Evolutionary conservation across 2,113 vertebrate species (phyloP), one percentile per base, ranked within the genome.

Genomic region (Cettia cetti): DNA sequence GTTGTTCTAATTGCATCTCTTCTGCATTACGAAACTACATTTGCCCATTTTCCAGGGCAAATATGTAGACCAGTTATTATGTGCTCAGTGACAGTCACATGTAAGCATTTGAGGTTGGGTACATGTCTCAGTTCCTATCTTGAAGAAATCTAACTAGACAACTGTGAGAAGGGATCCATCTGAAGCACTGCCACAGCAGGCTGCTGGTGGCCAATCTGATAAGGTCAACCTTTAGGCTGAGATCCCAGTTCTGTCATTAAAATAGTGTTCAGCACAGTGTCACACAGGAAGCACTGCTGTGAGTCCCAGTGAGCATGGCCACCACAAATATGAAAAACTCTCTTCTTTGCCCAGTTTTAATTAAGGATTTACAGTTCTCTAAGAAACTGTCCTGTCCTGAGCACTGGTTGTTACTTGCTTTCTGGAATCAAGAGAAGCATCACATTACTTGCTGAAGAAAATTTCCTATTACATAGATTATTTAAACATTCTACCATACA

Each of bases 221-320:
- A 2, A 92, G 61, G 7, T 11, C 52, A 68, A 0, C 4, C 21
- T 82, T 49, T 8, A 6, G 71, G 24, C 2, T 53, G 80, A 60
- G 30, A 24, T 93, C 35, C 18, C 33, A n/a, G 0, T 26, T 86
- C n/a, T 52, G 75, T 20, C 53, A 42, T 71, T 82, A 49, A 61
- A 52, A 20, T 5, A 56, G 8, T 49, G n/a, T 52, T 50, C 61
- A 49, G 9, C 42, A 64, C 6, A 18, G 27, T 90, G 57, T 24
- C 1, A 0, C 24, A 30, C 9, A 57, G 28, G 0, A 2, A 68
- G 15, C 20, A 19, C 17, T 13, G 50, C 33, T 42, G 20, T 50
- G 22, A 31, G 56, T 53, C n/a, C 23, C 84, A 54, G 22, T 1
- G 2, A 86, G 9, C 14, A 7, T 1, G 3, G 33, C 23, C 49